These are phyloP conservation scores for Chirona hameri DNA, from an alignment of 2,888 invertebrate genomes.

Conservation along the genomic window DNA sequence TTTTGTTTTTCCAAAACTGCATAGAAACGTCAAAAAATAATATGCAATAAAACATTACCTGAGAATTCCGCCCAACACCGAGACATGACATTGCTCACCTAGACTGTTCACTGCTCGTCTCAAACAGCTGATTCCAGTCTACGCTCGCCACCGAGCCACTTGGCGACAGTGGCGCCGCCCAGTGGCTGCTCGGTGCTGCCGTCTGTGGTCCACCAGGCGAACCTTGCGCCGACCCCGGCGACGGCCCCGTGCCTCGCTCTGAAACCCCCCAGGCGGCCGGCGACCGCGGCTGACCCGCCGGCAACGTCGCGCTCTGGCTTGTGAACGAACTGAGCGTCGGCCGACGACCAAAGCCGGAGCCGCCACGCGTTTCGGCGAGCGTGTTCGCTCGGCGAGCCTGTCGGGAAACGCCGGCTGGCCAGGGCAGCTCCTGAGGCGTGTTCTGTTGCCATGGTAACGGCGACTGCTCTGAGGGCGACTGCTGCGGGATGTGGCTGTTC, in stretches of 20 bases:
- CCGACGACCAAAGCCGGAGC: neutral
- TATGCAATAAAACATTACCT: too few relatives aligned
- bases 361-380: neutral
- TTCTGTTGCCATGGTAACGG: neutral
- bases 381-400: neutral
- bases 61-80: too few relatives aligned
- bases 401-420: neutral
- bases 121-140: slow-evolving; percentile 22
- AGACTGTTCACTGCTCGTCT: neutral
- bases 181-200: neutral
- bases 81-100: neutral
- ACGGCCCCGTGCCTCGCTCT: neutral
- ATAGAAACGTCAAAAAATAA: too few relatives aligned
- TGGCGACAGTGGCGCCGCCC: slow-evolving; percentile 8
- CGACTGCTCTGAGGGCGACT: neutral
- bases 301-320: slow-evolving; percentile 3
- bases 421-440: neutral
- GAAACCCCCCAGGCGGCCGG: neutral
- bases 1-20: too few relatives aligned
- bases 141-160: neutral
- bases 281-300: neutral
- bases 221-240: neutral
- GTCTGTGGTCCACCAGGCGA: neutral
- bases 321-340: neutral
- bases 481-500: too few relatives aligned